Percentiles rank a stretch among this genome's conserved stretches.
phyloP scores from a whole-genome alignment of 2,888 invertebrate species.

The Galerucella calmariensis region DNA sequence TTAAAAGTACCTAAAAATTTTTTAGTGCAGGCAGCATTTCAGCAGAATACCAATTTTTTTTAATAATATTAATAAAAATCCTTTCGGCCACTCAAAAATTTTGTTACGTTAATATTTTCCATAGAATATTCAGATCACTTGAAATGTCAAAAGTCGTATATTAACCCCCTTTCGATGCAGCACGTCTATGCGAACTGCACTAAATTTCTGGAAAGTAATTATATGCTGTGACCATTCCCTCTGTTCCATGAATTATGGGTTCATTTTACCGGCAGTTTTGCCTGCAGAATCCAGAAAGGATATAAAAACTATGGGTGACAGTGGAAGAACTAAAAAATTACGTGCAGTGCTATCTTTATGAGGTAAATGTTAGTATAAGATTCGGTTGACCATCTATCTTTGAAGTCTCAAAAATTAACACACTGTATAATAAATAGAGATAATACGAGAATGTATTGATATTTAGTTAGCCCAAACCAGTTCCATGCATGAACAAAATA shows the following conservation, averaged over 20 bases:
- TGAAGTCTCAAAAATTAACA: not conserved
- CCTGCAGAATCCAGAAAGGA: not conserved
- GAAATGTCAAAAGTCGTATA: not conserved
- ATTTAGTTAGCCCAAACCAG: no score
- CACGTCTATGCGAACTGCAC: slow-evolving; percentile 41
- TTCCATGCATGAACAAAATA: no score
- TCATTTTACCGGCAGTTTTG: slow-evolving; percentile 15
- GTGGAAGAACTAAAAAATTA: not conserved
- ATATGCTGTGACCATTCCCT: slow-evolving; percentile 23
- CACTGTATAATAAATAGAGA: no score
- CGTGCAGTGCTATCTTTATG: not conserved
- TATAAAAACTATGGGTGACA: slow-evolving; percentile 7
- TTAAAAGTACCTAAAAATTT: no score
- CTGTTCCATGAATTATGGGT: slow-evolving; percentile 28
- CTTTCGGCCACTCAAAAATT: no score
- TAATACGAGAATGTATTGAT: no score
- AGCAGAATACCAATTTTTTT: no score
- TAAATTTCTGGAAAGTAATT: slow-evolving; percentile 46
- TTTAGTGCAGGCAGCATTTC: no score
- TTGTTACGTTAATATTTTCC: not conserved
- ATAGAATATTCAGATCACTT: not conserved
- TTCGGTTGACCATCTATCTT: not conserved
- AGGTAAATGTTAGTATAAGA: not conserved
- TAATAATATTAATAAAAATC: no score
- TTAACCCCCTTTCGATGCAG: not conserved